Conservation (phyloP, 2,888 invertebrate genomes). For the Caenorhabditis virilis region DNA sequence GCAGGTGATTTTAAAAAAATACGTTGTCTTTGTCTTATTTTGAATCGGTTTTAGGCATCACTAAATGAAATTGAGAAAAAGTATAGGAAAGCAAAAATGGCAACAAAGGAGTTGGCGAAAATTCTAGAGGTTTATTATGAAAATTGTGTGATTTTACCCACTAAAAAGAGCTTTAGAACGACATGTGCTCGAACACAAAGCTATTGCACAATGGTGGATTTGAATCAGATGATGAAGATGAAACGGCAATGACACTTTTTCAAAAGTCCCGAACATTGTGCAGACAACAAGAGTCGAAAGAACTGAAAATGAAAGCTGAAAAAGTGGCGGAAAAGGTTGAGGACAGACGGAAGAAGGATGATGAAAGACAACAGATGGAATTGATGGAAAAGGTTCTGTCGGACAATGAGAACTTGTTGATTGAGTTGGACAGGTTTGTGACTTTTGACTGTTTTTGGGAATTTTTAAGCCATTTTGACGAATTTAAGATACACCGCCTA, state of each 20-base stretch:
- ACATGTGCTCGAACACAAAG: too few species aligned
- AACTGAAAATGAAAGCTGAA: conserved; percentile 14
- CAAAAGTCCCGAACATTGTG: conserved; percentile 8
- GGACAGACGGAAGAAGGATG: conserved; percentile 5
- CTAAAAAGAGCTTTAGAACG: too few species aligned
- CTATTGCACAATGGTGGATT: conserved; percentile 5
- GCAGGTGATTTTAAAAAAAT: too few species aligned
- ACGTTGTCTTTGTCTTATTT: not conserved
- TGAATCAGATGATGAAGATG: conserved; percentile 25
- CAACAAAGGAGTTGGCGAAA: conserved; percentile 25
- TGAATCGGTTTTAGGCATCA: not conserved
- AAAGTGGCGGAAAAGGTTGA: conserved; percentile 7
- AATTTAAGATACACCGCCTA: too few species aligned
- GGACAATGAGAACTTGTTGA: conserved; percentile 24
- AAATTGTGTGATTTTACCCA: not conserved
- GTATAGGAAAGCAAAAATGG: conserved; percentile 34
- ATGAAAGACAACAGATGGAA: too few species aligned
- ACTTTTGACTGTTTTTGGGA: too few species aligned
- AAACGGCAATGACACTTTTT: conserved; percentile 8
- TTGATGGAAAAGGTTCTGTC: conserved; percentile 17
- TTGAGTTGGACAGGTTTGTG: conserved; percentile 28
- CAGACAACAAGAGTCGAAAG: conserved; percentile 11
- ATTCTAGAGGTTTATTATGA: conserved; percentile 23
- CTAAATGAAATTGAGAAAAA: conserved; percentile 30
- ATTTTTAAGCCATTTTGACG: too few species aligned